Percentiles rank a stretch among this genome's conserved stretches.
These are phyloP conservation scores for Danionella cerebrum DNA, from an alignment of 2,113 vertebrate species.

Conservation along the genomic window DNA sequence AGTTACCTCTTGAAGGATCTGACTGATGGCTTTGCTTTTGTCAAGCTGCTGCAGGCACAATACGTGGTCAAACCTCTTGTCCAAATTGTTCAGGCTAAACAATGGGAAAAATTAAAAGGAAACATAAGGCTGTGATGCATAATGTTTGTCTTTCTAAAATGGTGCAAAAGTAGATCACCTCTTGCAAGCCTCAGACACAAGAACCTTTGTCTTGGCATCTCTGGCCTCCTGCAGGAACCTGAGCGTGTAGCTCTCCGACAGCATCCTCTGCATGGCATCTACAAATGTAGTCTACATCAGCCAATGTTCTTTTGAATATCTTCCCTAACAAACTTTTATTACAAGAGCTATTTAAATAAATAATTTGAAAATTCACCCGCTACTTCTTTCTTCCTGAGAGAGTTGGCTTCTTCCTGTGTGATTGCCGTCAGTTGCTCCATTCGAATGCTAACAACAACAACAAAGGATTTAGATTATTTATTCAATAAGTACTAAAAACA, in stretches of 20 bases:
- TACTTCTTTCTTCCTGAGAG: constrained; percentile 79
- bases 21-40: constrained; percentile 82
- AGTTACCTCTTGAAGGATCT: constrained; percentile 87
- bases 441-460: constrained; percentile 68
- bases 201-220: constrained; percentile 70
- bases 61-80: constrained; percentile 82
- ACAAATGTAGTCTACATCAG: neutral
- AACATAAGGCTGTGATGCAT: neutral
- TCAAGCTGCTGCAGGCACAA: constrained; percentile 85
- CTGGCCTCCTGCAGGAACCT: constrained; percentile 74
- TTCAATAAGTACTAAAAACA: neutral
- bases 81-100: constrained; percentile 77
- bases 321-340: no score
- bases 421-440: constrained; percentile 89
- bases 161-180: constrained; percentile 62
- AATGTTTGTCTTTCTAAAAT: neutral
- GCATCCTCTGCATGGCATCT: constrained; percentile 95
- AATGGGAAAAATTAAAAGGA: constrained; percentile 9
- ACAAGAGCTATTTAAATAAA: neutral
- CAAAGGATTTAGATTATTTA: neutral
- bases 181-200: constrained; percentile 77
- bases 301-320: neutral
- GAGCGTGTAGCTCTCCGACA: constrained; percentile 76
- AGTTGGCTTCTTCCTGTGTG: constrained; percentile 87
- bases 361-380: constrained; percentile 64